Evolutionary conservation across 2,797 vertebrate genomes (phyloP), one percentile per base, ranked within the genome.

Genomic region (Megalops cyprinoides): DNA sequence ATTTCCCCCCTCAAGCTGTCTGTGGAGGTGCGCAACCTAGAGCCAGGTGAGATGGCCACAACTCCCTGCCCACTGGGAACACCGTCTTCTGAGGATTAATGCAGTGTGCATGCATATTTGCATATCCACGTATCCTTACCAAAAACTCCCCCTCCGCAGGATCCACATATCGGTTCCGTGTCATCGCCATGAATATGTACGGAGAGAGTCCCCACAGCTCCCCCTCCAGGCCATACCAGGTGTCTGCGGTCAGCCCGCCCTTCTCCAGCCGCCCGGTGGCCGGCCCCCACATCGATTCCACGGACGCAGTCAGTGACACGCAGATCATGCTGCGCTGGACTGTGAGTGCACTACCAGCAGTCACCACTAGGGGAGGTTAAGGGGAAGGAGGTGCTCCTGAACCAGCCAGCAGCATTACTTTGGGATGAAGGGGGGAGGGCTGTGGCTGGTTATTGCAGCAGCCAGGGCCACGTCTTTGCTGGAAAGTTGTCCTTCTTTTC

Each of bases 271-370:
- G 96, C 0, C 97, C 97, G 0, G 89, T 99, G 42, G 81, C 96
- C 0, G 98, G 97, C 9, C 98, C 98, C 2, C 98, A 97, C 91
- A 99, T 99, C 37, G 95, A 95, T 0, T 95, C 96, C 77, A 99
- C 97, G 0, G 98, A 99, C 0, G 97, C 98, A 67, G 88, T 98
- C 92, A 98, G 97, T 0, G 97, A 98, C 88, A 98, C 98, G 0
- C 97, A 99, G 93, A 99, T 99, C 90, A 95, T 97, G 96, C 88
- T 99, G 0, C 98, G 97, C 44, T 99, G 98, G 98, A 99, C 96
- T 65, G 98, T 99, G 81, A 92, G 97, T 76, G 58, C 34, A 48
- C 31, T 7, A n/a, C 7, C 23, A 31, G 2, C 1, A 10, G 8
- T n/a, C 25, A 4, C 53, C 53, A 69, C 65, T 8, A 46, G 51